These are phyloP conservation scores for Pycnonotus jocosus DNA, from an alignment of 2,113 vertebrate species.

Conservation along the genomic window DNA sequence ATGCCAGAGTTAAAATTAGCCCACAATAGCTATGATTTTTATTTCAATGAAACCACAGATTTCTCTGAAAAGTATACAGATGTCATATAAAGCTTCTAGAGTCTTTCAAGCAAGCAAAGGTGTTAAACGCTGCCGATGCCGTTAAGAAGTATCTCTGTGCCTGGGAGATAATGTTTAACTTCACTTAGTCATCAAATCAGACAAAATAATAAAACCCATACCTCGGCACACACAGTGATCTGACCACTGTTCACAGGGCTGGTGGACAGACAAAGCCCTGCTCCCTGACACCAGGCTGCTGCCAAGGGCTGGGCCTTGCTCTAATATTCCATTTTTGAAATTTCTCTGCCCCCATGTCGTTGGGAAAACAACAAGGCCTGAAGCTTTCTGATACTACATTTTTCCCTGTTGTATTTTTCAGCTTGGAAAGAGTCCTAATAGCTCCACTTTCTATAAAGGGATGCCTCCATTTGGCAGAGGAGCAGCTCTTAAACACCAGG, in stretches of 20 bases:
- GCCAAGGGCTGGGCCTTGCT: not conserved
- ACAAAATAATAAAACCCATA: not conserved
- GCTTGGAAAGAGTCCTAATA: constrained; percentile 8
- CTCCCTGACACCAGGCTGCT: not conserved
- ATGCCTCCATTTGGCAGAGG: not conserved
- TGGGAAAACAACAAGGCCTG: not conserved
- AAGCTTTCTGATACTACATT: not conserved
- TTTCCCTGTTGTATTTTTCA: not conserved
- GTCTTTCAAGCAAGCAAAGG: not conserved
- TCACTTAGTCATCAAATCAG: not conserved
- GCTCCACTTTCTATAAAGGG: not conserved
- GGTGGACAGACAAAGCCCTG: not conserved
- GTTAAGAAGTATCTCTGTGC: not conserved
- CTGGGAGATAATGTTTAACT: not conserved
- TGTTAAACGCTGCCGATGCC: not conserved
- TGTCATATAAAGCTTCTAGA: not conserved
- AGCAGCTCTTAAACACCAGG: not conserved
- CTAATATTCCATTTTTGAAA: not conserved
- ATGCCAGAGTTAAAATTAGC: not conserved
- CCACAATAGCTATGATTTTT: not conserved
- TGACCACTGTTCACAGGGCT: not conserved
- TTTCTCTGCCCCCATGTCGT: not conserved
- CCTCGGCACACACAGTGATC: not conserved
- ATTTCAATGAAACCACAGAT: not conserved
- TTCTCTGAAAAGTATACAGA: not conserved